Base-by-base conservation (phyloP, 2,113 vertebrate genomes). In the Toxotes jaculatrix region DNA sequence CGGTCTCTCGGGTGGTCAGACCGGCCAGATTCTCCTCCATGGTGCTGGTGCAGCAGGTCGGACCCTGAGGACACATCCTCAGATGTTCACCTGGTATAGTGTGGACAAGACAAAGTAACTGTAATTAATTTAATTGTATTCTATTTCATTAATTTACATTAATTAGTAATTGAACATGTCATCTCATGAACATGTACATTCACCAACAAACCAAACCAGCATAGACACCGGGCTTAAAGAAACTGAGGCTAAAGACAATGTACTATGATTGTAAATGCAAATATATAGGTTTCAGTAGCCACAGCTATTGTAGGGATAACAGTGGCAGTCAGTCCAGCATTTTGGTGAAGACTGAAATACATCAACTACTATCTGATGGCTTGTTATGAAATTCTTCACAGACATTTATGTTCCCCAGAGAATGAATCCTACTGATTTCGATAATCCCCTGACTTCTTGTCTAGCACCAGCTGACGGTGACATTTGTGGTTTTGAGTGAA, bases 1-100 rank as follows among this genome's bases (percentile, higher is more conserved):
- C 97, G 34, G 97, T 97, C 93, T 99, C 98, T 0, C 84, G 78
- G 0, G 91, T 85, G 83, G 97, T 97, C 75, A 96, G 95, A 80
- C 94, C 93, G 51, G 96, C 95, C 63, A 99, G 95, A 80, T 94
- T 97, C 89, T 98, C 97, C 92, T 99, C 98, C 97, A 99, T 99
- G 75, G 94, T 88, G 0, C 95, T 97, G 79, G 97, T 99, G 79
- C 98, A 99, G 94, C 98, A 99, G 79, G 98, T 99, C 42, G 96
- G 97, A 53, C 97, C 97, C 87, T 98, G 97, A 13, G 97, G 96
- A 91, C 98, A 99, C 90, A 96, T 96, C 59, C 96, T 94, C 89
- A 99, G 95, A 90, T 99, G 97, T 91, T 99, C 97, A 69, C 98
- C 98, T 99, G 87, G 27, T 3, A 42, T 17, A 42, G 34, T 0